Base-by-base conservation (phyloP, 2,113 vertebrate species). In the Anseranas semipalmata region DNA sequence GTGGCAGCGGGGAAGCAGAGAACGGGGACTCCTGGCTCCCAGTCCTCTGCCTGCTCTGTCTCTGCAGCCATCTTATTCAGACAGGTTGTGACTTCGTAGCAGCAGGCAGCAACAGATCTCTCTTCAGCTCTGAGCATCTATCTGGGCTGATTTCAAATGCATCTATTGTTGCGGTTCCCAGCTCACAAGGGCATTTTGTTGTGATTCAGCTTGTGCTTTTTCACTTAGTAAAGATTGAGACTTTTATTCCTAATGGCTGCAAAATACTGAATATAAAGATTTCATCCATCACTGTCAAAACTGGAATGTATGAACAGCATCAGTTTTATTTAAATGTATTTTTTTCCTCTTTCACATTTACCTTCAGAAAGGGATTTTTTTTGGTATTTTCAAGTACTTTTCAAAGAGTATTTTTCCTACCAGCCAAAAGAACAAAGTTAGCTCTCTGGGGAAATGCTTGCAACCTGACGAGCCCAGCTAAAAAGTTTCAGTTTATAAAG, bases 61-160 rank as follows among this genome's bases (percentile, higher is more conserved):
- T 83, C 63, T 70, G 90, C 90, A 95, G 92, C 93, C 95, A 95
- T 94, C 90, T 93, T 72, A 82, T 48, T 71, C 59, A 91, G 66
- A 53, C 50, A 70, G 66, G 74, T 82, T 89, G 65, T 0, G 5
- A 86, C 28, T 39, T 43, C 0, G 1, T 50, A 89, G 68, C 91
- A 92, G 89, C 66, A 91, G 67, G 78, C 78, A 95, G 95, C 67
- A 83, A 93, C 85, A 80, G 41, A 71, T 85, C 59, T 79, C 56
- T 56, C 37, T 80, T 73, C 87, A 71, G 82, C 63, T 95, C 7
- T 74, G 55, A 93, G 62, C 62, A 89, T 46, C 58, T 25, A 68
- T 82, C 77, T 73, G 35, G 70, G 68, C 33, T 62, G 45, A 87
- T 80, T 94, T 94, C 80, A 94, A 93, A 94, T 56, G 48, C 52